Percentiles rank a stretch among this genome's conserved stretches.
These are phyloP conservation scores for Pollenia angustigena DNA, from an alignment of 2,888 invertebrate species.

Conservation along the genomic window DNA sequence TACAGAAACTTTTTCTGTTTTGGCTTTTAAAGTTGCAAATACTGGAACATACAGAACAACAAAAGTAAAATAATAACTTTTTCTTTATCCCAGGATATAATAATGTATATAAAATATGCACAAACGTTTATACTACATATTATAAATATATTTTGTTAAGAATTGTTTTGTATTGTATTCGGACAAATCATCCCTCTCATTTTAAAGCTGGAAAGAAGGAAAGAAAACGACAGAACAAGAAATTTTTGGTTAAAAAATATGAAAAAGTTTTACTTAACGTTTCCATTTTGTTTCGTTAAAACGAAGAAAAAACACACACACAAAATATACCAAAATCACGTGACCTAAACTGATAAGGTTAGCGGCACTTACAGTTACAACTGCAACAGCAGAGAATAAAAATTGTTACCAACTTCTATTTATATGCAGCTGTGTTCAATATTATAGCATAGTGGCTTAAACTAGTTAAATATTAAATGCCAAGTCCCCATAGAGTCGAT, in stretches of 20 bases:
- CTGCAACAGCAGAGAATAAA: background rate
- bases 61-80: conserved; percentile 55
- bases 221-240: conserved; percentile 9
- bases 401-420: background rate
- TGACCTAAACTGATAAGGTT: conserved; percentile 67
- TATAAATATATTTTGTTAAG: background rate
- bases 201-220: background rate
- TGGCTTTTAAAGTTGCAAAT: conserved; percentile 1
- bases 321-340: conserved; percentile 66
- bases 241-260: conserved; percentile 43
- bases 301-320: conserved; percentile 23
- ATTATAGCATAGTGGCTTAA: background rate
- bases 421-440: background rate
- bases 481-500: too few relatives aligned
- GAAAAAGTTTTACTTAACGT: conserved; percentile 22
- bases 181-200: conserved; percentile 26
- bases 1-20: conserved; percentile 27
- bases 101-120: conserved; percentile 1
- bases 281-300: background rate
- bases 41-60: conserved; percentile 9
- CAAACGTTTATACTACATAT: conserved; percentile 1
- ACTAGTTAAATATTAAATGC: too few relatives aligned
- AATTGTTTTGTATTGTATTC: conserved; percentile 11
- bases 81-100: conserved; percentile 56
- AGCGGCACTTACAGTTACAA: conserved; percentile 8